phyloP scores from a whole-genome alignment of 1,140 invertebrate genomes.

The Pemphigus obesinymphae region DNA sequence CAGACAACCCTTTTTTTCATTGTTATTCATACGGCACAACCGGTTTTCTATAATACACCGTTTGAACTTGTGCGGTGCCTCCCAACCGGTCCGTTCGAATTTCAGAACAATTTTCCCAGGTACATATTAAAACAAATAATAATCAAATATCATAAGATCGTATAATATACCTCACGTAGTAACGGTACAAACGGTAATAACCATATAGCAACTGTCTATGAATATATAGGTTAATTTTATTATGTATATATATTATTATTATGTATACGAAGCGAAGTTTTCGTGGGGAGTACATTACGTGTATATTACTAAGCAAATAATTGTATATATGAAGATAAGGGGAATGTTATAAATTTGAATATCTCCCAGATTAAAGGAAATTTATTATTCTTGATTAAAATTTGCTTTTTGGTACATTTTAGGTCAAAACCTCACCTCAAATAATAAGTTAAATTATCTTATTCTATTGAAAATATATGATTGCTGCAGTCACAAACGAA shows the following conservation, averaged over 20 bases:
- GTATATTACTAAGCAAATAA: too few relatives aligned
- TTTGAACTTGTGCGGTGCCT: conserved; percentile 2
- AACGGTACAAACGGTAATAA: neutral
- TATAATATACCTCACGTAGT: neutral
- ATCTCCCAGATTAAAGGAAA: too few relatives aligned
- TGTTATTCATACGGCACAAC: neutral
- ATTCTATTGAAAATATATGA: too few relatives aligned
- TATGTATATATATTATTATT: neutral
- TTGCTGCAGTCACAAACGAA: too few relatives aligned
- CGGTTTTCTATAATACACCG: conserved; percentile 9
- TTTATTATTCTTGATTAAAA: too few relatives aligned
- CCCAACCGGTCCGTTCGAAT: neutral
- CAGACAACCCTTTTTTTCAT: neutral
- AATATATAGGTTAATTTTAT: neutral
- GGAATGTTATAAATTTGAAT: too few relatives aligned
- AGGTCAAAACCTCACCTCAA: too few relatives aligned
- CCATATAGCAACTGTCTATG: neutral
- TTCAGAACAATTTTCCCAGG: conserved; percentile 1
- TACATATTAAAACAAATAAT: neutral
- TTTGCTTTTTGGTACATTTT: too few relatives aligned
- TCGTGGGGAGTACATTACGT: too few relatives aligned
- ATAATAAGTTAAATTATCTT: too few relatives aligned
- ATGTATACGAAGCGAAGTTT: too few relatives aligned
- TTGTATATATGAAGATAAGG: too few relatives aligned
- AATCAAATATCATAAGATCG: neutral